Base-by-base conservation (phyloP, 2,888 invertebrate genomes). In the Dicyrtomina minuta region DNA sequence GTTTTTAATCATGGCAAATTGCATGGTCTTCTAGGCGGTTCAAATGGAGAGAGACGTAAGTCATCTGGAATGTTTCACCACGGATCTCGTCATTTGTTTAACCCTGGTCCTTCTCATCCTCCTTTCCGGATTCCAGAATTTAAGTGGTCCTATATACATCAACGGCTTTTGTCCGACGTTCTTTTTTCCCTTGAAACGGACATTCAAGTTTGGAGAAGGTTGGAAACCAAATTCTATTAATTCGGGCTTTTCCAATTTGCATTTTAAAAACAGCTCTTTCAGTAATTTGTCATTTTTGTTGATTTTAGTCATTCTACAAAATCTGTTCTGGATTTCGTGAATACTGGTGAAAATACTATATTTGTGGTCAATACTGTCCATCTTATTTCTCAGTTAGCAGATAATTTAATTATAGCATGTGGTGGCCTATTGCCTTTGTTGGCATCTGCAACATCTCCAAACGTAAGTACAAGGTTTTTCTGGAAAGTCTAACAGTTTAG, bases 41-140 rank as follows among this genome's bases (percentile, higher is more conserved):
- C 39, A 8, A 51, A 39, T 64, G 64, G 64, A 51, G 64, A 64
- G 39, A 49, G 76, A 39, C 68, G 75, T 53, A 78, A 78, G 55
- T 76, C 77, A 22, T 62, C 78, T 61, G 72, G 76, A 51, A 74
- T 74, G 73, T 78, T 78, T 72, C 75, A 76, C 68, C 78, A 79
- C 62, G 76, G 73, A 44, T 71, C 88, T 20, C 87, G 93, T 67
- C 93, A 94, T 66, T 93, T 95, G 91, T 95, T 95, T 83, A 94
- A 93, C 79, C 92, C 95, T 70, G 93, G 94, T 5, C 92, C 94
- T 44, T 92, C 94, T 67, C 87, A 93, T 79, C 96, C 95, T 24
- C 96, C 98, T 2, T 99, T 99, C 84, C n/a, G n/a, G n/a, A 99
- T 99, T 82, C 99, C 99, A 26, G 99, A 99, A 84, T 99, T 99